Evolutionary conservation across 2,888 invertebrate species (phyloP), one percentile per base, ranked within the genome.

Genomic region (Luperina nickerlii): DNA sequence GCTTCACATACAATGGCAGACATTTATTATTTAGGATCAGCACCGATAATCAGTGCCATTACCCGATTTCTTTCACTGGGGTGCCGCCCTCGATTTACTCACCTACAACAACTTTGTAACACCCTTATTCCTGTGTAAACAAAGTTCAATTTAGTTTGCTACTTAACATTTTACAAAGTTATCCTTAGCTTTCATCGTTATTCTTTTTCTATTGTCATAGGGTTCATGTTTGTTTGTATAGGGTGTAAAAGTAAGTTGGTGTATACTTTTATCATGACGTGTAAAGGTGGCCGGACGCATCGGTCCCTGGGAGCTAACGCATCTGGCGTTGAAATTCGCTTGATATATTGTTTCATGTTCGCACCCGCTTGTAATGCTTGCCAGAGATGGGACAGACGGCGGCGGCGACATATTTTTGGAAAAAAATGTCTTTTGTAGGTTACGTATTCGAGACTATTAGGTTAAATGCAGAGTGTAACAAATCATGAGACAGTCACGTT

Each of bases 1-100:
- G 88, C 76, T 84, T 88, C 89, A 85, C 89, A 81, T 90, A 92
- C 90, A 91, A 90, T 89, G 87, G 88, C 86, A 82, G 86, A 90
- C 94, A 94, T 95, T 93, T 93, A 95, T 95, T 95, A 95, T 94
- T 95, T 92, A 94, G 92, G 92, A 93, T 94, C 94, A 91, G 90
- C 82, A 88, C 89, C 93, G 94, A 94, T 95, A 93, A 95, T 95
- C 94, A 92, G 89, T 84, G 91, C 89, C 90, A 92, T 92, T 93
- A 93, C 92, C 92, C 92, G 90, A 92, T 93, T 94, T 93, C 92
- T 91, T 91, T 92, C 87, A 85, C 88, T 90, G 86, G 93, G 92
- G 91, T 87, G 78, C 83, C 84, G 79, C 91, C 92, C 91, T 84
- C 88, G 87, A 87, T 88, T 84, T 85, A 89, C 82, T 81, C 71